Conservation (phyloP, 1,140 invertebrate species). For the Drosophila prosaltans region DNA sequence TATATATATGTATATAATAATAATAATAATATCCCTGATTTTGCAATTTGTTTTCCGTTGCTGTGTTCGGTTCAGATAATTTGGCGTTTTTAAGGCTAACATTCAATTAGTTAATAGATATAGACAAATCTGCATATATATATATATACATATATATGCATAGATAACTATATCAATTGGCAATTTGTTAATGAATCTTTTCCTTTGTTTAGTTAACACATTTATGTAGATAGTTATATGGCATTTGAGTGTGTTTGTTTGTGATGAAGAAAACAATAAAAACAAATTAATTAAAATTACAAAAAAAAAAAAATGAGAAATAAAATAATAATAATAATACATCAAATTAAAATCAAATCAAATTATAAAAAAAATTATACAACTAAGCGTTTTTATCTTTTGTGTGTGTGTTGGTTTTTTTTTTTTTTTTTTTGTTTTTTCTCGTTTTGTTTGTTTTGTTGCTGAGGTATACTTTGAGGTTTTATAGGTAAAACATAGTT, state of each 20-base stretch:
- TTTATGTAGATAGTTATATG: slow-evolving; percentile 51
- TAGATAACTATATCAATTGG: slow-evolving; percentile 58
- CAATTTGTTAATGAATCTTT: slow-evolving; percentile 45
- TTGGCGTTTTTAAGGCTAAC: slow-evolving; percentile 66
- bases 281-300: slow-evolving; percentile 32
- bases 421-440: slow-evolving; percentile 21
- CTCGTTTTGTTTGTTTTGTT: slow-evolving; percentile 31
- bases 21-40: slow-evolving; percentile 71
- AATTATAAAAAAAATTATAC: slow-evolving; percentile 32
- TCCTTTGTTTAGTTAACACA: slow-evolving; percentile 53
- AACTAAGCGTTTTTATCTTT: slow-evolving; percentile 32
- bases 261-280: slow-evolving; percentile 39
- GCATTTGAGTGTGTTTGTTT: slow-evolving; percentile 45
- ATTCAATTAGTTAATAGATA: slow-evolving; percentile 15
- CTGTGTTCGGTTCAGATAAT: slow-evolving; percentile 52
- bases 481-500: slow-evolving; percentile 38
- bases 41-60: slow-evolving; percentile 37
- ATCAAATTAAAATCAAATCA: slow-evolving; percentile 16
- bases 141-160: slow-evolving; percentile 26
- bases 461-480: slow-evolving; percentile 69
- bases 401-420: slow-evolving; percentile 24
- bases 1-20: slow-evolving; percentile 24
- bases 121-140: slow-evolving; percentile 16
- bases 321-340: slow-evolving; percentile 18
- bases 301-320: slow-evolving; percentile 1